Evolutionary conservation across 2,113 vertebrate genomes (phyloP).

Genomic region (Acanthisitta chloris): DNA sequence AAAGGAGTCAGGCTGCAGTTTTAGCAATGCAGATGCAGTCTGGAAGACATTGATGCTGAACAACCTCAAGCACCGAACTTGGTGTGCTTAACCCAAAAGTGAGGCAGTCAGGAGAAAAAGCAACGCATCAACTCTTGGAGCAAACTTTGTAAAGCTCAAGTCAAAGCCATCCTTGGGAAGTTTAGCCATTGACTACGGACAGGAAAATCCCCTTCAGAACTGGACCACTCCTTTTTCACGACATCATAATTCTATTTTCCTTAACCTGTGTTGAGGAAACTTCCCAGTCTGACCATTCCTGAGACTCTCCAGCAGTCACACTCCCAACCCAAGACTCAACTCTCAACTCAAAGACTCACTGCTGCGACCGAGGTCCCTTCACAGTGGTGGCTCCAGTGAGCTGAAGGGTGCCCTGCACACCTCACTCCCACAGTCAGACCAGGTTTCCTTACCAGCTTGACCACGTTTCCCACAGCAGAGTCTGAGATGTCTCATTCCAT

Average conservation of each 20-base stretch:
- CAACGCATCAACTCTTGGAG: not conserved
- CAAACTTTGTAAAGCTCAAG: not conserved
- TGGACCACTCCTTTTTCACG: not conserved
- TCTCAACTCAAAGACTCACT: not conserved
- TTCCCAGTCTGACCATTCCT: fast-evolving
- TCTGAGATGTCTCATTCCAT: not conserved
- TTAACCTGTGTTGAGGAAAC: fast-evolving
- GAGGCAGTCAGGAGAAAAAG: not conserved
- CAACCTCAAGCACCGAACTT: not conserved
- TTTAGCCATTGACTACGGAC: not conserved
- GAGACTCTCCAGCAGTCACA: fast-evolving
- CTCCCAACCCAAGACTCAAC: fast-evolving
- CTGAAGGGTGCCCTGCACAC: fast-evolving
- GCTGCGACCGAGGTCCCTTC: not conserved
- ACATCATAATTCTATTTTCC: not conserved
- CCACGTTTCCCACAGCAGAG: not conserved
- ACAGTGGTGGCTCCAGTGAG: not conserved
- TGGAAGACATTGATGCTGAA: not conserved
- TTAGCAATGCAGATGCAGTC: not conserved
- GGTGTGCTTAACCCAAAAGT: fast-evolving
- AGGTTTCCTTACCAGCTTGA: not conserved
- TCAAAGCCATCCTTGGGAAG: not conserved
- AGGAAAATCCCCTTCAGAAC: not conserved
- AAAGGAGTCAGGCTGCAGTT: not conserved
- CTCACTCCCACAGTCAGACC: not conserved